Evolutionary conservation across 2,888 invertebrate genomes (phyloP).

Genomic region (Trichopria drosophilae): DNA sequence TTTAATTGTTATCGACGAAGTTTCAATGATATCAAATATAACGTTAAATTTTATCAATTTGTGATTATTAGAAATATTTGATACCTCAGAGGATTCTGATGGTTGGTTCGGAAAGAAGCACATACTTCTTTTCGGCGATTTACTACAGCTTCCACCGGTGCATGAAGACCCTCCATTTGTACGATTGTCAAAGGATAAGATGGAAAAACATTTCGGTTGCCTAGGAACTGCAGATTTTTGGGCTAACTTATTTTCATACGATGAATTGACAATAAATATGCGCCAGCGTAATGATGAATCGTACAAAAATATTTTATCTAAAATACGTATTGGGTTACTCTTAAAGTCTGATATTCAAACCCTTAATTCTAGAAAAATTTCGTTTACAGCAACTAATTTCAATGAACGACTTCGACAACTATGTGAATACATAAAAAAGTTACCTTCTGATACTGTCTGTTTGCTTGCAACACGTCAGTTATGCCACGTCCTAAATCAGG

Average conservation of each 20-base stretch:
- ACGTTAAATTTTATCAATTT: conserved; percentile 40
- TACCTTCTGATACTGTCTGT: conserved; percentile 39
- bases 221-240: conserved; percentile 39
- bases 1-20: conserved; percentile 44
- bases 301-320: conserved; percentile 33
- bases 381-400: conserved; percentile 9
- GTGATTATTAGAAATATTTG: conserved; percentile 42
- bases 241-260: conserved; percentile 40
- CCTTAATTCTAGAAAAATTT: conserved; percentile 23
- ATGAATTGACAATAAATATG: conserved; percentile 42
- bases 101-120: conserved; percentile 47
- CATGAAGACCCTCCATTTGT: conserved; percentile 41
- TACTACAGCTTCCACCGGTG: conserved; percentile 47
- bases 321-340: conserved; percentile 10
- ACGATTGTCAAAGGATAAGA: conserved; percentile 35
- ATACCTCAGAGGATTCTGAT: conserved; percentile 39
- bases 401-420: conserved; percentile 35
- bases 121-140: conserved; percentile 46
- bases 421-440: conserved; percentile 31
- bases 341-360: conserved; percentile 7
- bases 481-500: conserved; percentile 40
- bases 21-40: no score
- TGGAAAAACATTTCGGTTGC: conserved; percentile 37
- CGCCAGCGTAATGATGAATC: conserved; percentile 33
- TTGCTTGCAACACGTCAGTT: conserved; percentile 34